Evolutionary conservation across 2,888 invertebrate genomes (phyloP), one percentile per base, ranked within the genome.

Genomic region (Adineta ricciae): DNA sequence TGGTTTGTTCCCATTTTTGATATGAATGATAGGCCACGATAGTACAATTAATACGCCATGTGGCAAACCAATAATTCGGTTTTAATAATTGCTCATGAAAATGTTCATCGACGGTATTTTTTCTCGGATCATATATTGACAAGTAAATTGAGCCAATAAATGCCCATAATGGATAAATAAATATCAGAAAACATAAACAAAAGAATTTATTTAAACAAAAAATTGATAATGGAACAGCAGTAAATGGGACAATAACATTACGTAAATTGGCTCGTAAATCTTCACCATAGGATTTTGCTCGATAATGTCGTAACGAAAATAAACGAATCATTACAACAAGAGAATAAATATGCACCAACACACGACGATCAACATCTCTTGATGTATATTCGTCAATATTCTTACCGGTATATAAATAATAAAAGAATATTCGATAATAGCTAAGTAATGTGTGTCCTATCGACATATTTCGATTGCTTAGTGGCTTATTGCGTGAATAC

Each of bases 131-230:
- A 41, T 78, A n/a, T 8, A 78, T 24, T 38, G 38, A 78, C n/a
- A 78, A 78, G n/a, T 78, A 78, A 41, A 78, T 41, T 4, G 78
- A 38, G 14, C 38, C 38, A 78, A 78, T 41, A 21, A 38, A 78
- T 78, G 78, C 78, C 41, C 38, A 38, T n/a, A 78, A 41, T 41
- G 78, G 78, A 78, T 78, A 78, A 78, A 78, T 78, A 78, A 78
- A 78, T 41, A 78, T 78, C n/a, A 41, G 38, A 78, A 78, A 78
- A 41, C 21, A 24, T 41, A 78, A 78, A 41, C 38, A 78, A 41
- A 78, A 1, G 9, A 41, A 38, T 38, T 78, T 78, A 78, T 78
- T 78, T 9, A 38, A 78, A 21, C 38, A 38, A 41, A 78, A 78
- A 11, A 78, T 78, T 24, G 38, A 41, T 1, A 78, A 16, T 78